These are phyloP conservation scores for Lepidurus couesii DNA, from an alignment of 1,140 invertebrate genomes.

Conservation along the genomic window DNA sequence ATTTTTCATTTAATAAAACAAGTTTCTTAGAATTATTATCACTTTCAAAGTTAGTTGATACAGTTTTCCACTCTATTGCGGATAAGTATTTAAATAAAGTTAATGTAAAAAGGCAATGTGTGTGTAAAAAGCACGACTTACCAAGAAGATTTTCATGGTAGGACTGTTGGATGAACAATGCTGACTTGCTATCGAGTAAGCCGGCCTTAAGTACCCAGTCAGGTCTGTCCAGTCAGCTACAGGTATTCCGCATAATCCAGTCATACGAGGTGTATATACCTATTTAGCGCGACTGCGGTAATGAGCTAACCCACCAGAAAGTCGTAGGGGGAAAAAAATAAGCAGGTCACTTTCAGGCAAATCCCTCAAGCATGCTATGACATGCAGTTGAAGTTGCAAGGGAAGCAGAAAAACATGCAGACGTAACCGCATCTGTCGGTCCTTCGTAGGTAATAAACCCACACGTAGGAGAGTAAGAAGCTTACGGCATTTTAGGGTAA, in stretches of 20 bases:
- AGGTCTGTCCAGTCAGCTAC: neutral
- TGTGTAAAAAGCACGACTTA: neutral
- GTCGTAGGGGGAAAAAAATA: neutral
- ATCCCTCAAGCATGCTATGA: neutral
- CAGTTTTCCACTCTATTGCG: no score
- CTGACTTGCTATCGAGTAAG: neutral
- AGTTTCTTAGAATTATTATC: neutral
- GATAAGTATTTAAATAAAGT: no score
- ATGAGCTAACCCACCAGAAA: neutral
- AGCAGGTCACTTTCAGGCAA: constrained; percentile 6
- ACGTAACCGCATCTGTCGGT: neutral
- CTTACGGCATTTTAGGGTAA: neutral
- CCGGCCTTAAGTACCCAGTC: neutral
- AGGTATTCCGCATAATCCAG: constrained; percentile 7
- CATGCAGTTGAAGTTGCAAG: neutral
- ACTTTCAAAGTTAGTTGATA: no score
- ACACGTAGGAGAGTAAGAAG: neutral
- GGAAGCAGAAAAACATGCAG: neutral
- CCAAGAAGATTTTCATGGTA: constrained; percentile 3
- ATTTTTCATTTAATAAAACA: neutral
- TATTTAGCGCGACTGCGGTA: neutral
- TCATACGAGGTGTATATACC: neutral
- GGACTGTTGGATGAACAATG: constrained; percentile 2
- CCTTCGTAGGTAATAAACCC: neutral
- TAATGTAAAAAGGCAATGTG: no score